Evolutionary conservation across 2,888 invertebrate genomes (phyloP).

Genomic region (Escarpia spicata): DNA sequence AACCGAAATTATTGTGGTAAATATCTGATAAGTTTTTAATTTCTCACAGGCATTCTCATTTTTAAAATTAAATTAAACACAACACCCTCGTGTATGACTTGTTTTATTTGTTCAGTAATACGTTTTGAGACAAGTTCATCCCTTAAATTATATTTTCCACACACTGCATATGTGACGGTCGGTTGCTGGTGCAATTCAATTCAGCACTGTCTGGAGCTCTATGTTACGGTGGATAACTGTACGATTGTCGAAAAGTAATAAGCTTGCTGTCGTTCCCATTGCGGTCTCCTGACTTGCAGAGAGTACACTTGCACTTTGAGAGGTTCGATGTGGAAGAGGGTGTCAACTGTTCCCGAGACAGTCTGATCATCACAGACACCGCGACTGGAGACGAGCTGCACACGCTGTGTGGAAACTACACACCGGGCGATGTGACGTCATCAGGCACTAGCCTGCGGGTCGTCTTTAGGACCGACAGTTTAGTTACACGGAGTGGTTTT

Average conservation of each 20-base stretch:
- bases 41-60: too few relatives aligned
- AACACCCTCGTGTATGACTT: too few relatives aligned
- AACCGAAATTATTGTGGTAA: too few relatives aligned
- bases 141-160: not conserved
- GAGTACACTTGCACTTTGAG: not conserved
- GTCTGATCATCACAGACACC: not conserved
- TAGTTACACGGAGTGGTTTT: slow-evolving; percentile 76
- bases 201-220: not conserved
- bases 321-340: not conserved
- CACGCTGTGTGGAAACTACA: slow-evolving; percentile 75
- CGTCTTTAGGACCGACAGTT: slow-evolving; percentile 75
- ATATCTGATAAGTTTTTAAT: too few relatives aligned
- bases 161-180: not conserved
- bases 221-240: not conserved
- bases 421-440: slow-evolving; percentile 77
- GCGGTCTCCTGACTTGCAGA: not conserved
- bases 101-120: too few relatives aligned
- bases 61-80: too few relatives aligned
- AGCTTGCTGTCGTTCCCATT: not conserved
- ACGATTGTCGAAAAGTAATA: not conserved
- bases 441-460: slow-evolving; percentile 77
- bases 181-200: not conserved
- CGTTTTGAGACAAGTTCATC: not conserved
- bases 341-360: not conserved
- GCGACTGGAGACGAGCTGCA: not conserved